Evolutionary conservation across 2,797 vertebrate species (phyloP).

Genomic region (Columba guinea): DNA sequence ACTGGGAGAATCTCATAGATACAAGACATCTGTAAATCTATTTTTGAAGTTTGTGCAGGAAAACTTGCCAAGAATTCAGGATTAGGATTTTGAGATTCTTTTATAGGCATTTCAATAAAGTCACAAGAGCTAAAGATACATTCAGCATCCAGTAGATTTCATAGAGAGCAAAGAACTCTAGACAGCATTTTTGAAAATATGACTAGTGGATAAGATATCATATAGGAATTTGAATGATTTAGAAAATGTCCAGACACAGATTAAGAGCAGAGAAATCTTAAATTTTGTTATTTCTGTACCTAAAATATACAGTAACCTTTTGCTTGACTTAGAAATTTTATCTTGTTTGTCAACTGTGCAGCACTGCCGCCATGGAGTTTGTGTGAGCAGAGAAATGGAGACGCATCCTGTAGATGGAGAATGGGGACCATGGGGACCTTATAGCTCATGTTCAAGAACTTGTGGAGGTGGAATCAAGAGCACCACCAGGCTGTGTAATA

Average conservation of each 20-base stretch:
- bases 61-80: background rate
- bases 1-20: background rate
- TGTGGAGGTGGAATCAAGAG: conserved; percentile 96
- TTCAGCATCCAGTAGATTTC: background rate
- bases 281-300: background rate
- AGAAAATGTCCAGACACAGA: background rate
- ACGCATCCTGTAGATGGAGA: conserved; percentile 88
- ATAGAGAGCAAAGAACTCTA: background rate
- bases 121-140: background rate
- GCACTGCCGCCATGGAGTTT: conserved; percentile 93
- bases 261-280: background rate
- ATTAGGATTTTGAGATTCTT: background rate
- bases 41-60: background rate
- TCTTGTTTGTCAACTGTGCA: conserved; percentile 53
- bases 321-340: background rate
- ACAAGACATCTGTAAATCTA: background rate
- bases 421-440: conserved; percentile 95
- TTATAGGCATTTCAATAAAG: background rate
- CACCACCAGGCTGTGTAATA: conserved; percentile 89
- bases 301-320: background rate
- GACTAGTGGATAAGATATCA: background rate
- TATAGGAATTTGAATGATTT: background rate
- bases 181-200: background rate
- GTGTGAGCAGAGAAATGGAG: conserved; percentile 91
- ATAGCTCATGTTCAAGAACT: conserved; percentile 90